These are phyloP conservation scores for Cryptocephalus moraei DNA, from an alignment of 2,888 invertebrate species.

Conservation along the genomic window DNA sequence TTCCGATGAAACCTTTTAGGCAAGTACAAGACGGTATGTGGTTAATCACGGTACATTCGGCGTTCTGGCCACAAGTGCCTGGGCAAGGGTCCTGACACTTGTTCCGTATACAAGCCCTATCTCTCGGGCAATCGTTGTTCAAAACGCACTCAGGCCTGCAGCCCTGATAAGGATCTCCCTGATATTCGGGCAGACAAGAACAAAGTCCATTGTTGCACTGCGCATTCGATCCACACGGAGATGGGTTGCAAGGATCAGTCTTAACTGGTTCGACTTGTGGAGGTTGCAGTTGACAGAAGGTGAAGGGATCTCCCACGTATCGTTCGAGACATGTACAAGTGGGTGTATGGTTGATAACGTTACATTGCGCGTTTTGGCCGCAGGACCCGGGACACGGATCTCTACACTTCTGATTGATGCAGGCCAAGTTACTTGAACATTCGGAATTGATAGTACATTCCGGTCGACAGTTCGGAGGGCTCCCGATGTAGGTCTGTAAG, in stretches of 20 bases:
- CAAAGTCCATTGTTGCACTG: slow-evolving; percentile 59
- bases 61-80: slow-evolving; percentile 60
- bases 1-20: slow-evolving; percentile 48
- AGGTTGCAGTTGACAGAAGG: slow-evolving; percentile 30
- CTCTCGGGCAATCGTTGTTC: slow-evolving; percentile 56
- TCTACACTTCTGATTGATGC: slow-evolving; percentile 46
- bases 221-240: slow-evolving; percentile 64
- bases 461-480: slow-evolving; percentile 45
- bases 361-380: slow-evolving; percentile 51
- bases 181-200: slow-evolving; percentile 53
- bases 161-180: slow-evolving; percentile 57
- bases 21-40: slow-evolving; percentile 63
- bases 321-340: slow-evolving; percentile 55
- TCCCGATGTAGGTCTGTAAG: slow-evolving; percentile 39
- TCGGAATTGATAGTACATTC: slow-evolving; percentile 46
- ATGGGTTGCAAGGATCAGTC: slow-evolving; percentile 55
- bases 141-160: slow-evolving; percentile 64
- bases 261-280: slow-evolving; percentile 28
- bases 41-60: slow-evolving; percentile 61
- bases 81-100: slow-evolving; percentile 65
- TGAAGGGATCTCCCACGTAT: slow-evolving; percentile 54
- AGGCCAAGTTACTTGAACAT: slow-evolving; percentile 43
- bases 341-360: slow-evolving; percentile 55
- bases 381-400: slow-evolving; percentile 58
- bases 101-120: slow-evolving; percentile 59